phyloP scores from a whole-genome alignment of 2,888 invertebrate species.

The Andrena camellia region DNA sequence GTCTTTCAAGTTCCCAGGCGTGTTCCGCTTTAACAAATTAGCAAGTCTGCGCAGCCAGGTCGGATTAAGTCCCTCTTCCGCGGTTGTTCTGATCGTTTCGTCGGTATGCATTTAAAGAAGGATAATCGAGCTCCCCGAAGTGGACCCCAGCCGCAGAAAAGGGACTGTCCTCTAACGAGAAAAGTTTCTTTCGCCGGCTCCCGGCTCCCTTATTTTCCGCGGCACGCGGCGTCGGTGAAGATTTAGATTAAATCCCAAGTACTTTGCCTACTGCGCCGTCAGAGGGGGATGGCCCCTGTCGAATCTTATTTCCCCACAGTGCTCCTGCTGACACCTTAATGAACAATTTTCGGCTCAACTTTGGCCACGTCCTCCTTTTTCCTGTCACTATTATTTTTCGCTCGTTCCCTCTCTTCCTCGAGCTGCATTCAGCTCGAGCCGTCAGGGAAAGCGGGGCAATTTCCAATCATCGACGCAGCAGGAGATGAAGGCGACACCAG shows the following conservation, averaged over 20 bases:
- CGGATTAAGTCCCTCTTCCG: constrained; percentile 21
- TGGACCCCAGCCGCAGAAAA: constrained; percentile 24
- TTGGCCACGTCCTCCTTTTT: constrained; percentile 7
- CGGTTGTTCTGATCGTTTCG: constrained; percentile 55
- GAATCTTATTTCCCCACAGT: constrained; percentile 61
- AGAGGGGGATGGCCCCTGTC: constrained; percentile 30
- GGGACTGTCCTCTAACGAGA: constrained; percentile 73
- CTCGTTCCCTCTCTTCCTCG: no score
- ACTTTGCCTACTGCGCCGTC: constrained; percentile 60
- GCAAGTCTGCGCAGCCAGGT: not conserved
- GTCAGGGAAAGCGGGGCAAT: not conserved
- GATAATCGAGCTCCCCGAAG: constrained; percentile 52
- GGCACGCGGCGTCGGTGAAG: constrained; percentile 54
- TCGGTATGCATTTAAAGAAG: constrained; percentile 61
- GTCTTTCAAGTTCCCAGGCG: no score
- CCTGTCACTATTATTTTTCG: no score
- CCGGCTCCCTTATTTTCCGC: constrained; percentile 72
- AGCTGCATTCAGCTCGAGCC: no score
- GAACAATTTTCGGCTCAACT: constrained; percentile 71
- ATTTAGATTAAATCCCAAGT: constrained; percentile 73
- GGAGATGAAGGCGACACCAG: constrained; percentile 15
- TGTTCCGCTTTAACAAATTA: constrained; percentile 19
- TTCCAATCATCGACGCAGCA: constrained; percentile 6
- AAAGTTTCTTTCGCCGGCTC: constrained; percentile 71
- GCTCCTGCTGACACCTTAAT: constrained; percentile 57